Evolutionary conservation across 1,140 invertebrate species (phyloP), one percentile per base, ranked within the genome.

Genomic region (Drosophila mayri): DNA sequence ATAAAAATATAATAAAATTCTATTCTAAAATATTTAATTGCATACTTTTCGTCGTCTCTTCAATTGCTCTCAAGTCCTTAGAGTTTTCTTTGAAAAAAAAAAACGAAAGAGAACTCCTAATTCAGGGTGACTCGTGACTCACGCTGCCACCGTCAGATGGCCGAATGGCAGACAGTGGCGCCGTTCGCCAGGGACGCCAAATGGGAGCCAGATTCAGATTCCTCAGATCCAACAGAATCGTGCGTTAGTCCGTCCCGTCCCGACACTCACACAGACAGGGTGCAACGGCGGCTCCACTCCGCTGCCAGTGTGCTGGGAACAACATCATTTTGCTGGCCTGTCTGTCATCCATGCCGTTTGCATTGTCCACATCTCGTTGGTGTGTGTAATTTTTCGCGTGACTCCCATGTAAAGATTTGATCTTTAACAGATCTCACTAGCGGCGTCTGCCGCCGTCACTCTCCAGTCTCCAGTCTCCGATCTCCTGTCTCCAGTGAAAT

Each of bases 321-420:
- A 59, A 75, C 71, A 76, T 84, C 76, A 67, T 83, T 76, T 83
- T 66, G 65, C 60, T 60, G 46, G 38, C 43, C 66, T 47, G 66
- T 70, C 66, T 49, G 62, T 70, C 66, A 70, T 52, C 66, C 61
- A 47, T 70, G 62, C 22, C 25, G 62, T 67, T 70, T 35, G 66
- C 66, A 70, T 70, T 70, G 66, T 67, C 61, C 52, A 55, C 55
- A 14, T 37, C 25, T 41, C 25, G 32, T 44, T n/a, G 54, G 28
- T 50, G 55, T 52, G 40, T 76, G 73, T 76, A 76, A 67, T 70
- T 67, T 82, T 86, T 87, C 65, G 83, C 83, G 79, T 86, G 82
- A 86, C 83, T 87, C 64, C 76, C 76, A 73, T 84, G 81, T 81
- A 79, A 65, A 67, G 73, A 77, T 77, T 59, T 43, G 78, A 86